These are phyloP conservation scores for Pipa parva DNA, from an alignment of 2,113 vertebrate species.

Conservation along the genomic window DNA sequence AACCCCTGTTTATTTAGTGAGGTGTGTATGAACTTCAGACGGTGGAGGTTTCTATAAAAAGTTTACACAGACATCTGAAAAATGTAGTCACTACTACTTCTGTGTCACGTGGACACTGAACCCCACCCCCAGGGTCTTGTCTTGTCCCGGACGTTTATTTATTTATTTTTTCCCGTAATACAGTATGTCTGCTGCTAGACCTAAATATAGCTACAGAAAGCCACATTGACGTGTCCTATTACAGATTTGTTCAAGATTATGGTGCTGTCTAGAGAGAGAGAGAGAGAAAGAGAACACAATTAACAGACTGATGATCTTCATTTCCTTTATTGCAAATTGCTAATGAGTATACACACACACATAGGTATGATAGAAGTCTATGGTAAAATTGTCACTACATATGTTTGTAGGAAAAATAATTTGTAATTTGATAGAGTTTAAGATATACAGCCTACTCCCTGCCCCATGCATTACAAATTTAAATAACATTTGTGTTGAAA, in stretches of 20 bases:
- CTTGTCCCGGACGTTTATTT: slow-evolving; percentile 62
- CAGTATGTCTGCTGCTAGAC: slow-evolving; percentile 60
- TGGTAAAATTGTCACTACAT: too few relatives aligned
- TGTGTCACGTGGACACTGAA: slow-evolving; percentile 47
- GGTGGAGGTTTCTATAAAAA: slow-evolving; percentile 46
- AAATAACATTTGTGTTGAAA: too few relatives aligned
- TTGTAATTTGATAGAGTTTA: too few relatives aligned
- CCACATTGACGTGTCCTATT: slow-evolving; percentile 62
- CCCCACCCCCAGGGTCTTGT: slow-evolving; percentile 55
- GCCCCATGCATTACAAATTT: too few relatives aligned
- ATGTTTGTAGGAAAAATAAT: too few relatives aligned
- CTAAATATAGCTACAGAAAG: slow-evolving; percentile 65
- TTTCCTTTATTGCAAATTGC: slow-evolving; percentile 4
- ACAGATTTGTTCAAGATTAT: slow-evolving; percentile 53
- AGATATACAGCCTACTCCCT: too few relatives aligned
- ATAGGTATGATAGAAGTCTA: too few relatives aligned
- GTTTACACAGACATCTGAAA: slow-evolving; percentile 47
- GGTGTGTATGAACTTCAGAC: slow-evolving; percentile 34
- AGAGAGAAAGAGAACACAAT: slow-evolving; percentile 53
- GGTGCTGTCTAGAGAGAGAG: slow-evolving; percentile 56
- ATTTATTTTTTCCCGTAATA: slow-evolving; percentile 55
- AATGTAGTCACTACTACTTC: slow-evolving; percentile 45
- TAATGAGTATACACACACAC: too few relatives aligned
- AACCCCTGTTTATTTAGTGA: slow-evolving; percentile 36
- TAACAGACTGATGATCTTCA: slow-evolving; percentile 5